Base-by-base conservation (phyloP, 2,888 invertebrate species). In the Himalopsyche tibetana region DNA sequence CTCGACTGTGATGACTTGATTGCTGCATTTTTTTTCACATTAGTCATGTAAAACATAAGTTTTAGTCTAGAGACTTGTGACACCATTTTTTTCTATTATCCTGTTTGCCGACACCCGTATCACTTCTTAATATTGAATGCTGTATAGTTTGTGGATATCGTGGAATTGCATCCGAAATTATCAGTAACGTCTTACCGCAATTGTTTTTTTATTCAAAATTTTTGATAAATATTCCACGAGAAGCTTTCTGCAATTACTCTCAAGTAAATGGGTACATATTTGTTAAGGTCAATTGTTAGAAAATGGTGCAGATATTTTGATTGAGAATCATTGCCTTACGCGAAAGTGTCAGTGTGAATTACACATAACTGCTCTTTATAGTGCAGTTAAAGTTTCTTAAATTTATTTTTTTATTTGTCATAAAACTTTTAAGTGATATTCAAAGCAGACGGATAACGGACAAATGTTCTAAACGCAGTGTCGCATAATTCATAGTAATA, bases 41-140 rank as follows among this genome's bases (percentile, higher is more conserved):
- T 12, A 69, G 69, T 63, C 63, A 63, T 63, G 63, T 63, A 63
- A 63, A 63, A 63, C 19, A 19, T 63, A 63, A 63, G 19, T 63
- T 28, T 63, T 28, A 63, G 63, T 63, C 28, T 19, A 28, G n/a
- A 63, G 8, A 19, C 28, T 28, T 63, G 63, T 19, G 9, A 11
- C n/a, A 63, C 63, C 19, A 63, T 19, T 28, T 19, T 63, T 19
- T 4, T 63, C 4, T 28, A 28, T 28, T 28, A 28, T 15, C 5
- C 51, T 45, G 51, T 51, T 8, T 9, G 6, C 11, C 11, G 12
- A 15, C 15, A 15, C 51, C 51, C 51, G 5, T 51, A 51, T 51
- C 8, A 51, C 51, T 51, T 51, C 15, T 12, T 3, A 51, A 51
- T 15, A 51, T 51, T 51, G 51, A 51, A 51, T 51, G 51, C 15